Base-by-base conservation (phyloP, 2,888 invertebrate species). In the Heliconius charithonia region DNA sequence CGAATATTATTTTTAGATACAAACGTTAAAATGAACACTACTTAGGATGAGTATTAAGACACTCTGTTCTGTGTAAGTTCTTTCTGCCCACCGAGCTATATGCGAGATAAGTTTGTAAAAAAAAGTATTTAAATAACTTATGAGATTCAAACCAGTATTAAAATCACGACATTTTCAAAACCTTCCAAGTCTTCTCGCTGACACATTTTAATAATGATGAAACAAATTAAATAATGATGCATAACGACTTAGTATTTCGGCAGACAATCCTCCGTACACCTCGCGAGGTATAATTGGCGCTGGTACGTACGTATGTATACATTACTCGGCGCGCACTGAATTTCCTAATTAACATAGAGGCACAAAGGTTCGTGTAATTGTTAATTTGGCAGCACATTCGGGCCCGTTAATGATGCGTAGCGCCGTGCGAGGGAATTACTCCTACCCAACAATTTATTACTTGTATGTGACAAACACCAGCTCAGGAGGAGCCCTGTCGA, bases 351-450 rank as follows among this genome's bases (percentile, higher is more conserved):
- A 93, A 90, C 92, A 89, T 89, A 90, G 88, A 90, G 87, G 89
- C 89, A 87, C 88, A 86, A 87, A 89, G 89, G 89, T 87, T 88
- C 86, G 86, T 86, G 88, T 93, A 93, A 93, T 93, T 93, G 93
- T 93, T 93, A 93, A 93, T 93, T 93, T 93, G 92, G 91, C 89
- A 89, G 88, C 91, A 91, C 91, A 92, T 92, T 92, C 92, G 89
- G 86, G 86, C 87, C 85, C 87, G 87, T 90, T 93, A 93, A 93
- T 93, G 93, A 93, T 88, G 91, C 92, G 92, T 89, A 82, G 83
- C 84, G 82, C 86, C 89, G 87, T 85, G 85, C 86, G 83, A 83
- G 86, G 81, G 85, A 85, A 86, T 86, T 86, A 84, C 85, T 85
- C 84, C 85, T 84, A 82, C 84, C 86, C 87, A 82, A 84, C 87